Percentiles rank a stretch among this genome's conserved stretches.
Conservation (phyloP, 2,113 vertebrate species). For the Narcine bancroftii region DNA sequence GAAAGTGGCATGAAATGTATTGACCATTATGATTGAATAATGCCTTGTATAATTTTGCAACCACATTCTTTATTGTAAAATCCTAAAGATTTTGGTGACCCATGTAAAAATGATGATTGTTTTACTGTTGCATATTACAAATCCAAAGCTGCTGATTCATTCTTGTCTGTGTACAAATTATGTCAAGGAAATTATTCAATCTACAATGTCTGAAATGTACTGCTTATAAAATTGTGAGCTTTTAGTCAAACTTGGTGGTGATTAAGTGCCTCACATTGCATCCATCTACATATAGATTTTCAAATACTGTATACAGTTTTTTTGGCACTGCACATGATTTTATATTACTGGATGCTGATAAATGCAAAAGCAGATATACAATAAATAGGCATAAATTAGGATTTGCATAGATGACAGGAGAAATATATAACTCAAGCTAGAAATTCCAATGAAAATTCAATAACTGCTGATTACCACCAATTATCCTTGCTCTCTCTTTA, state of each 20-base stretch:
- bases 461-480: too few species aligned
- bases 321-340: background rate
- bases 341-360: background rate
- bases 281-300: background rate
- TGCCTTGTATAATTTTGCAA: background rate
- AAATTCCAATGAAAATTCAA: background rate
- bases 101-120: background rate
- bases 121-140: background rate
- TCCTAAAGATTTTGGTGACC: background rate
- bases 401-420: background rate
- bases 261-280: background rate
- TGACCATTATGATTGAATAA: background rate
- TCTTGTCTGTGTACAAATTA: background rate
- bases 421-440: background rate
- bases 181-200: background rate
- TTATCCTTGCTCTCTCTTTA: too few species aligned
- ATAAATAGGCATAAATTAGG: background rate
- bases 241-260: background rate
- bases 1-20: background rate
- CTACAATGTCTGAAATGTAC: background rate
- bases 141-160: background rate
- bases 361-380: background rate
- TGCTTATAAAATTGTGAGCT: background rate
- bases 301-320: background rate
- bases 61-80: background rate